Evolutionary conservation across 2,888 invertebrate genomes (phyloP).

Genomic region (Zele albiditarsus): DNA sequence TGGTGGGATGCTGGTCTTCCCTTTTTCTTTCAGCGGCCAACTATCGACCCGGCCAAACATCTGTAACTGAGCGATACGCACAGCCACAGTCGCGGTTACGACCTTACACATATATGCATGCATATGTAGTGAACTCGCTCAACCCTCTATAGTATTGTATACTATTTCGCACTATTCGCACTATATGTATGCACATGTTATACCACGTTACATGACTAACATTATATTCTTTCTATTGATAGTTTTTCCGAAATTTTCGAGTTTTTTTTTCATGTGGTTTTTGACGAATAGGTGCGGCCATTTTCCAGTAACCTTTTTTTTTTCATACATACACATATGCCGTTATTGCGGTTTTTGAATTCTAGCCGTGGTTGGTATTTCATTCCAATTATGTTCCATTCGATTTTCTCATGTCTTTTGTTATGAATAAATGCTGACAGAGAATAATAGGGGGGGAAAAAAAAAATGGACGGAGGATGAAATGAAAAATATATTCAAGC

Average conservation of each 20-base stretch:
- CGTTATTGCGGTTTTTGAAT: not conserved
- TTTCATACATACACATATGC: not conserved
- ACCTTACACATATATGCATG: slow-evolving; percentile 40
- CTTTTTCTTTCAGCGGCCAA: slow-evolving; percentile 48
- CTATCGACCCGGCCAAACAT: slow-evolving; percentile 59
- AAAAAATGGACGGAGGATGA: too few species aligned
- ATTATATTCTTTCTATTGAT: not conserved
- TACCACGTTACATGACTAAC: not conserved
- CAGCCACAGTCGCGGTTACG: slow-evolving; percentile 60
- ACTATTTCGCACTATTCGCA: too few species aligned
- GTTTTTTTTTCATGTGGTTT: too few species aligned
- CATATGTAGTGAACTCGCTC: too few species aligned
- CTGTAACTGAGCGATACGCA: slow-evolving; percentile 57
- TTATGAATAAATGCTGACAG: not conserved
- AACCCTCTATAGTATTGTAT: too few species aligned
- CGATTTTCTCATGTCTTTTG: too few species aligned
- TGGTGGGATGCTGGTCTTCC: slow-evolving; percentile 39
- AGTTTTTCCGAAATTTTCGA: not conserved
- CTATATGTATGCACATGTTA: too few species aligned
- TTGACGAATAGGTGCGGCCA: too few species aligned
- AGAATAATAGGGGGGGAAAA: not conserved
- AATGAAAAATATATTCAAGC: slow-evolving; percentile 22
- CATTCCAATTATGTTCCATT: not conserved
- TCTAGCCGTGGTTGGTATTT: not conserved
- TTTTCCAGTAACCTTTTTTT: too few species aligned